A percentile compares a stretch with the other conserved stretches of the same genome.
Evolutionary conservation across 2,888 invertebrate species (phyloP).

Genomic region (Pammene aurita): DNA sequence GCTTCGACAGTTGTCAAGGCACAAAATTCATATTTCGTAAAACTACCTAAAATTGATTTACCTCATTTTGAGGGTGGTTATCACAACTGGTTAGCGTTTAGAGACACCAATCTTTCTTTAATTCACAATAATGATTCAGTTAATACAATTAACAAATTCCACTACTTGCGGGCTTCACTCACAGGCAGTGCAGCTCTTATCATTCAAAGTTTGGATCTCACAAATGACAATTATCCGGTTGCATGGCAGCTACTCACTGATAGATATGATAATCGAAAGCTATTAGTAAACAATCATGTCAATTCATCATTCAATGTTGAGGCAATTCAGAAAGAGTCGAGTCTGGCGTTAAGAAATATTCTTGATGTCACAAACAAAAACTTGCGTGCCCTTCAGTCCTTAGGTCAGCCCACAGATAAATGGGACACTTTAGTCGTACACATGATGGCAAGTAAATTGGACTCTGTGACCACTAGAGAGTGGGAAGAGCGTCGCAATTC

Average conservation of each 20-base stretch:
- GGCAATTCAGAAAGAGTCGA: too few species aligned
- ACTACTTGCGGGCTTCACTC: slow-evolving; percentile 15
- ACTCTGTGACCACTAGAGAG: too few species aligned
- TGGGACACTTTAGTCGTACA: too few species aligned
- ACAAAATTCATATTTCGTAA: too few species aligned
- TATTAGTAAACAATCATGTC: slow-evolving; percentile 38
- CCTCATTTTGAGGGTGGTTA: slow-evolving; percentile 34
- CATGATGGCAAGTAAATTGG: too few species aligned
- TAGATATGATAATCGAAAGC: slow-evolving; percentile 32
- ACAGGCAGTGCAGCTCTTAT: slow-evolving; percentile 19
- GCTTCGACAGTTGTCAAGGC: not conserved
- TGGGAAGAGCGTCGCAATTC: too few species aligned
- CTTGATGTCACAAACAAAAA: too few species aligned
- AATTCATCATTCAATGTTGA: too few species aligned
- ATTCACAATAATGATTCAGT: slow-evolving; percentile 26
- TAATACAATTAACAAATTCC: slow-evolving; percentile 11
- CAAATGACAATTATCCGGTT: slow-evolving; percentile 30
- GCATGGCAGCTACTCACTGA: slow-evolving; percentile 35
- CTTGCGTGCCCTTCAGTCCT: too few species aligned
- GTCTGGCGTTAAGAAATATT: too few species aligned
- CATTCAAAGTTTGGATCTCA: slow-evolving; percentile 19
- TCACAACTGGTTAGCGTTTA: slow-evolving; percentile 26
- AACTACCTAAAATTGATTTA: slow-evolving; percentile 38
- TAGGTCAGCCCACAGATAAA: too few species aligned
- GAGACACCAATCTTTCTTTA: slow-evolving; percentile 25